Percentiles rank a stretch among this genome's conserved stretches.
Evolutionary conservation across 2,113 vertebrate species (phyloP).

Genomic region (Stegastes partitus): DNA sequence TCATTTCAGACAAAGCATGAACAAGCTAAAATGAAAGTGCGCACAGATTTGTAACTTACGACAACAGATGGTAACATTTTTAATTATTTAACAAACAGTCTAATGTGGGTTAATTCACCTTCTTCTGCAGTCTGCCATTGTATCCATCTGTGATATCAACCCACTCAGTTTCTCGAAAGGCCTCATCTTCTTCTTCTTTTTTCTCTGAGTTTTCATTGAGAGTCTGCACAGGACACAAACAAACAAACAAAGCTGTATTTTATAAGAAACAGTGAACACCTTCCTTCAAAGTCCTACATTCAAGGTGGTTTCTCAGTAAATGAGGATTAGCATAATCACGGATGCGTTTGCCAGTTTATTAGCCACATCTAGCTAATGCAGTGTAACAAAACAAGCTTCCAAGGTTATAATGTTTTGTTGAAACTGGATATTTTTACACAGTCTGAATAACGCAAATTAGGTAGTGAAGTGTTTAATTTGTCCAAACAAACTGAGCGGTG

Average conservation of each 20-base stretch:
- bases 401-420: too few species aligned
- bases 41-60: too few species aligned
- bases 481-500: background rate
- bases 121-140: slow-evolving; percentile 71
- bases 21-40: background rate
- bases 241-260: background rate
- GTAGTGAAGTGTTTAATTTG: background rate
- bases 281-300: too few species aligned
- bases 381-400: too few species aligned
- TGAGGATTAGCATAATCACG: background rate
- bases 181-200: slow-evolving; percentile 62
- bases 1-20: too few species aligned
- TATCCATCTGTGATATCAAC: slow-evolving; percentile 76
- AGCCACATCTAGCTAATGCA: too few species aligned
- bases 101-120: slow-evolving; percentile 62
- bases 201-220: slow-evolving; percentile 64
- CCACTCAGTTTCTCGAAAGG: slow-evolving; percentile 79
- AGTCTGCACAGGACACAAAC: slow-evolving; percentile 56
- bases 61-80: too few species aligned
- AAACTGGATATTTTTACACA: too few species aligned
- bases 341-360: too few species aligned
- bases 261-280: background rate
- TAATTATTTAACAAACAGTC: background rate
- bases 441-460: background rate
- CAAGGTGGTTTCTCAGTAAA: background rate